Conservation (phyloP, 2,888 invertebrate genomes). For the Epinotia ramella region DNA sequence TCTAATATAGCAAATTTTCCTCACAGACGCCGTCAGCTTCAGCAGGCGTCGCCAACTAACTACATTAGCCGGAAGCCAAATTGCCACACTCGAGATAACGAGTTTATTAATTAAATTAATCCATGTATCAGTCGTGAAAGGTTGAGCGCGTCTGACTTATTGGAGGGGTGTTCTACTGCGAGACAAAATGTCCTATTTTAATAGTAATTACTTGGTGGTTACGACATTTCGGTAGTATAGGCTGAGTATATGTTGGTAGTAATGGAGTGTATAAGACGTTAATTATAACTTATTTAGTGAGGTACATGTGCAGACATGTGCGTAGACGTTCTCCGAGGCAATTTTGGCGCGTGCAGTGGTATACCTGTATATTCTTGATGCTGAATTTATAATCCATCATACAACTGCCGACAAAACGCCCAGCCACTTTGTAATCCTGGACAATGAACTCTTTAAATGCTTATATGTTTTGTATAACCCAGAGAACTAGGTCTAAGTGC, state of each 20-base stretch:
- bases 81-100: conserved; percentile 48
- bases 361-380: neutral
- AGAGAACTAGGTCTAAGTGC: too few relatives aligned
- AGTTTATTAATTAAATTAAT: conserved; percentile 48
- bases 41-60: conserved; percentile 36
- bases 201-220: neutral
- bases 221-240: neutral
- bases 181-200: conserved; percentile 2
- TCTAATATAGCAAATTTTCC: conserved; percentile 11
- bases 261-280: conserved; percentile 8
- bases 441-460: too few relatives aligned
- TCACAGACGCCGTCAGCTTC: conserved; percentile 11
- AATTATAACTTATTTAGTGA: conserved; percentile 9
- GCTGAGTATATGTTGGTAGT: conserved; percentile 15
- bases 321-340: neutral
- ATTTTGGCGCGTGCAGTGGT: neutral
- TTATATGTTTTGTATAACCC: too few relatives aligned
- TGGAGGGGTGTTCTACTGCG: conserved; percentile 14
- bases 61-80: conserved; percentile 34
- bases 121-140: conserved; percentile 38
- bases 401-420: too few relatives aligned
- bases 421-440: too few relatives aligned
- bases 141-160: conserved; percentile 39
- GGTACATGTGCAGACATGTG: neutral
- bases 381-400: too few relatives aligned